phyloP scores from a whole-genome alignment of 2,113 vertebrate genomes.

The Puma concolor region DNA sequence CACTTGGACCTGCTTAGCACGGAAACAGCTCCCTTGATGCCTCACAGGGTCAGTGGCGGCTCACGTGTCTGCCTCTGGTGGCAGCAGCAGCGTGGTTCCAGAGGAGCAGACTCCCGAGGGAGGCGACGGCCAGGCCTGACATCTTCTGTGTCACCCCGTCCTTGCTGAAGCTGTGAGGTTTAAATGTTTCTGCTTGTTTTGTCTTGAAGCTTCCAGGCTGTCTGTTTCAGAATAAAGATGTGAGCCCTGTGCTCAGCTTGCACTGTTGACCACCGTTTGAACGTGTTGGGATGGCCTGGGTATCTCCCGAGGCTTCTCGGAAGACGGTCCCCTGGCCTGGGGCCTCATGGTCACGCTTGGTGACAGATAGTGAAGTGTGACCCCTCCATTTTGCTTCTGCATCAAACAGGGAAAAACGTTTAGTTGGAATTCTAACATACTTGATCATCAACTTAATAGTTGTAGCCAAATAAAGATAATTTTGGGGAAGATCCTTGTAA shows the following conservation, averaged over 20 bases:
- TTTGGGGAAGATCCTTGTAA: background rate
- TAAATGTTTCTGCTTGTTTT: background rate
- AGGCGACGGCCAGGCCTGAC: background rate
- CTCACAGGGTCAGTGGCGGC: background rate
- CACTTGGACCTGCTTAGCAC: background rate
- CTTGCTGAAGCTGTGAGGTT: background rate
- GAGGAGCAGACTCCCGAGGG: background rate
- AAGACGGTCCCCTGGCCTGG: no score
- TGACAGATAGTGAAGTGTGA: background rate
- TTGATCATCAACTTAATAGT: background rate
- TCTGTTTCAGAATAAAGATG: background rate
- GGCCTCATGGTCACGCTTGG: background rate
- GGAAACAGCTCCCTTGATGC: accelerated
- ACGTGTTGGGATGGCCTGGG: background rate
- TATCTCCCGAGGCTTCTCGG: background rate
- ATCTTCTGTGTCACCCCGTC: background rate
- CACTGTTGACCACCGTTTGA: background rate
- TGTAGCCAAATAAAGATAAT: background rate
- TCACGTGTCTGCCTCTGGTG: background rate
- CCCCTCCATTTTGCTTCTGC: background rate
- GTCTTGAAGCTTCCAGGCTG: background rate
- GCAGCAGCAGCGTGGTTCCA: background rate
- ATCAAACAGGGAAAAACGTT: background rate
- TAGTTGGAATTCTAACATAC: background rate
- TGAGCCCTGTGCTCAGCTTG: background rate